Percentiles rank a stretch among this genome's conserved stretches.
These are phyloP conservation scores for Istiophorus platypterus DNA, from an alignment of 2,113 vertebrate genomes.

Conservation along the genomic window DNA sequence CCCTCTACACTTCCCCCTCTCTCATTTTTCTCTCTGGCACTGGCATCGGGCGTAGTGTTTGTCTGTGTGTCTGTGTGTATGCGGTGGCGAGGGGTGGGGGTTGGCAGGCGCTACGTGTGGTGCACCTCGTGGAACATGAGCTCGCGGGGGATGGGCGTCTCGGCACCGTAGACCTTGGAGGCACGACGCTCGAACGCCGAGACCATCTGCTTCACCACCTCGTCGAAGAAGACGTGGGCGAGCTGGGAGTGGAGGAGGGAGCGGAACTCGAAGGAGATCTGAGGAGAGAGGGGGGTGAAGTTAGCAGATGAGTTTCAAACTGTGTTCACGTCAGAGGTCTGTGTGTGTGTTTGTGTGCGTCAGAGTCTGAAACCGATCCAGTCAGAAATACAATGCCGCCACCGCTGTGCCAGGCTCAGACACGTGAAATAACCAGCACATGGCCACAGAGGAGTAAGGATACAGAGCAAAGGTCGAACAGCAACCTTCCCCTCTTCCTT, in stretches of 20 bases:
- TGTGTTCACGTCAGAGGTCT: not conserved
- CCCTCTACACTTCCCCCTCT: slow-evolving; percentile 7
- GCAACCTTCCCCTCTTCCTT: not conserved
- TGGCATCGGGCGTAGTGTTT: slow-evolving; percentile 1
- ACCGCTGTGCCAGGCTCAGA: not conserved
- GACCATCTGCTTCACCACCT: slow-evolving; percentile 98
- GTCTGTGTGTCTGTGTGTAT: slow-evolving; percentile 5
- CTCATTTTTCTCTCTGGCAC: slow-evolving; percentile 12
- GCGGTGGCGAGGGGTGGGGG: not conserved
- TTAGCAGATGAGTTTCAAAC: not conserved
- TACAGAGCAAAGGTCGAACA: not conserved
- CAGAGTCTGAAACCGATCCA: slow-evolving; percentile 3
- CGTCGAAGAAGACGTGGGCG: slow-evolving; percentile 93
- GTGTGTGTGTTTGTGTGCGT: too few relatives aligned
- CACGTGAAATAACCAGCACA: not conserved
- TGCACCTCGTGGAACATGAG: slow-evolving; percentile 95
- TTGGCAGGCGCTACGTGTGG: slow-evolving; percentile 89
- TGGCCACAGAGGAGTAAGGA: not conserved
- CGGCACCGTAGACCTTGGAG: slow-evolving; percentile 87
- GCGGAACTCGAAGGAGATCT: slow-evolving; percentile 98
- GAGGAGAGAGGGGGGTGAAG: slow-evolving; percentile 15
- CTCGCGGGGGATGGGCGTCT: slow-evolving; percentile 92
- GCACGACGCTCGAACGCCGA: slow-evolving; percentile 93
- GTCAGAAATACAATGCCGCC: slow-evolving; percentile 1
- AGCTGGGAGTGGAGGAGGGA: slow-evolving; percentile 96